Base-by-base conservation (phyloP, 2,113 vertebrate species). In the Clarias magur region DNA sequence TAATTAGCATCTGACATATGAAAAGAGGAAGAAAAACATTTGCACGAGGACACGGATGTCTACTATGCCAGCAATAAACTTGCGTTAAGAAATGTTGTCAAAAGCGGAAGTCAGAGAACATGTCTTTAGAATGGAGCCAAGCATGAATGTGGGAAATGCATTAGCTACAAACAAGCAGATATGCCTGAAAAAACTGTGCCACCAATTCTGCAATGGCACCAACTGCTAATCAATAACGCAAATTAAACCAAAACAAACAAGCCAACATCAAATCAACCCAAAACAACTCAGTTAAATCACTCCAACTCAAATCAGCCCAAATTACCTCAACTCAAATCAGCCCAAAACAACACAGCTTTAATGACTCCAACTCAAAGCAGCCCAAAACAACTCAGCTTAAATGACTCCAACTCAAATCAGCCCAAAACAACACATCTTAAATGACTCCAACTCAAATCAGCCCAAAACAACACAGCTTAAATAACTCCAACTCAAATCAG, bases 1-100 rank as follows among this genome's bases (percentile, higher is more conserved):
- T 97, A 97, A 97, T 97, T 97, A 97, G 96, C 92, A 95, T 96
- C 95, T 96, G 96, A 97, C 96, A 96, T 97, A 95, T 95, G 95
- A 96, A 95, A 70, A 86, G 87, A 86, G 90, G 86, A 96, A 95
- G 95, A 96, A 96, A 97, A 97, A 96, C 95, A 96, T 96, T 97
- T 95, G 95, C 95, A 96, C 95, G 94, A 94, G 93, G 96, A 95
- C 95, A 95, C 93, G 95, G 95, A 95, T 95, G 95, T 94, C 85
- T 90, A 85, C 82, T 63, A 80, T 21, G 42, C 84, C 75, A 88
- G 65, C 63, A 70, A 73, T 25, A 53, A 73, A 73, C 90, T 85
- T 75, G 67, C 34, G 38, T 42, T 76, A 54, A 56, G 38, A 85
- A 85, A 85, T 10, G 13, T 65, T 80, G 80, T 87, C 80, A 83